Conservation (phyloP, 1,140 invertebrate genomes). For the Drosophila malerkotliana region DNA sequence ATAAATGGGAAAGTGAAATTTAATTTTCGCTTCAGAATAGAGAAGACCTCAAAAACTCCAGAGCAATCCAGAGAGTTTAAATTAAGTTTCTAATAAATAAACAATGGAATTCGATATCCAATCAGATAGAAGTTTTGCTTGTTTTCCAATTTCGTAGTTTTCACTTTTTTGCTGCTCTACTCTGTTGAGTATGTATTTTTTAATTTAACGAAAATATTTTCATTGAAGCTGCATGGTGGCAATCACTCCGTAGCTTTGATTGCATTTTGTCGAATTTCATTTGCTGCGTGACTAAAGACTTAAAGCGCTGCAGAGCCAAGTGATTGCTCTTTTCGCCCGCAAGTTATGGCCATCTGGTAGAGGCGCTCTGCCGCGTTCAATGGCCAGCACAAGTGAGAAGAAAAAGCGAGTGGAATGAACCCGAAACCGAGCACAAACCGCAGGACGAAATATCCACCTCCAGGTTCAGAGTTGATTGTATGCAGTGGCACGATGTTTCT, state of each 20-base stretch:
- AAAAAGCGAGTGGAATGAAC: constrained; percentile 58
- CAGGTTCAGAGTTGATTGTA: constrained; percentile 79
- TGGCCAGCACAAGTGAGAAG: constrained; percentile 26
- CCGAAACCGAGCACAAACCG: constrained; percentile 21
- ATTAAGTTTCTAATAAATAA: constrained; percentile 8
- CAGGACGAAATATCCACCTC: constrained; percentile 38
- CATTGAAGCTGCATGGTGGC: constrained; percentile 33
- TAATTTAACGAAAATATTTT: constrained; percentile 30
- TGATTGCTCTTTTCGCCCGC: constrained; percentile 24
- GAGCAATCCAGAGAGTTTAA: not conserved
- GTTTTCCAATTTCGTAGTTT: not conserved
- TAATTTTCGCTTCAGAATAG: not conserved
- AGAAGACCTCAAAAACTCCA: not conserved
- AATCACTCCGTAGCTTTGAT: constrained; percentile 33
- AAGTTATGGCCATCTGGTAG: constrained; percentile 47
- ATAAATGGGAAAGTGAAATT: not conserved
- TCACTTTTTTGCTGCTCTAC: not conserved
- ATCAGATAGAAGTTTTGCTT: not conserved
- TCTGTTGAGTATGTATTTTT: not conserved
- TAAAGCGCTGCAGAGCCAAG: constrained; percentile 20
- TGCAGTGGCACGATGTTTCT: constrained; percentile 57
- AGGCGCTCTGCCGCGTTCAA: constrained; percentile 64
- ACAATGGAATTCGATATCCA: not conserved
- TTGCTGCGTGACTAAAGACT: constrained; percentile 18
- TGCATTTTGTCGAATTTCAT: constrained; percentile 11